These are phyloP conservation scores for Geotrupes spiniger DNA, from an alignment of 2,888 invertebrate species.

Conservation along the genomic window DNA sequence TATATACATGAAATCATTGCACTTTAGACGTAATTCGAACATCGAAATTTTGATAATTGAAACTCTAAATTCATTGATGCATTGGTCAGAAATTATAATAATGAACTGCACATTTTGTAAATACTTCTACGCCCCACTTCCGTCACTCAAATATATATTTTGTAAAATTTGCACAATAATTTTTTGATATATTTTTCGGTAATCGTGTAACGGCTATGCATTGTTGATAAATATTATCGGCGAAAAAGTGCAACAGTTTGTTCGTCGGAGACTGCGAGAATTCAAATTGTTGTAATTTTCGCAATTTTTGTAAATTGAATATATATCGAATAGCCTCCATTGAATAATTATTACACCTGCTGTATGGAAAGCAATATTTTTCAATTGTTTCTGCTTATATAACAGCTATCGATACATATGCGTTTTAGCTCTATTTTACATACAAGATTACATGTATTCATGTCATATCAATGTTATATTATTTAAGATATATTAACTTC, in stretches of 20 bases:
- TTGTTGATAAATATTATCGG: too few species aligned
- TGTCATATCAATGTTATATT: slow-evolving; percentile 45
- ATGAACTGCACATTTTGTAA: slow-evolving; percentile 17
- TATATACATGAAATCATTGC: too few species aligned
- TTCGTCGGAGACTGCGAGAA: too few species aligned
- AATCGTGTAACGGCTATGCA: neutral
- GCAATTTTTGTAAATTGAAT: too few species aligned
- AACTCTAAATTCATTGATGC: slow-evolving; percentile 12
- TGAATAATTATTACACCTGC: slow-evolving; percentile 1
- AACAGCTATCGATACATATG: slow-evolving; percentile 14
- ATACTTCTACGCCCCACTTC: slow-evolving; percentile 22
- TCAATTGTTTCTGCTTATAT: slow-evolving; percentile 28
- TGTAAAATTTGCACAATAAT: slow-evolving; percentile 15
- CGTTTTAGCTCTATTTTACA: slow-evolving; percentile 38
- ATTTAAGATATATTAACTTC: slow-evolving; percentile 31
- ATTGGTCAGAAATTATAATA: slow-evolving; percentile 8
- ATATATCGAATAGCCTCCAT: too few species aligned
- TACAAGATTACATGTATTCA: slow-evolving; percentile 37
- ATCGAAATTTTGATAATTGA: slow-evolving; percentile 27
- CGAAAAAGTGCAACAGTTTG: too few species aligned
- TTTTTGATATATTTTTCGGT: slow-evolving; percentile 13
- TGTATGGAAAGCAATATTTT: slow-evolving; percentile 32
- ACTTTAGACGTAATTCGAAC: slow-evolving; percentile 16
- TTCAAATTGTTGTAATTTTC: neutral
- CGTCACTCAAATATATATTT: slow-evolving; percentile 21